These are phyloP conservation scores for Heliconius ismenius DNA, from an alignment of 2,888 invertebrate genomes.

Conservation along the genomic window DNA sequence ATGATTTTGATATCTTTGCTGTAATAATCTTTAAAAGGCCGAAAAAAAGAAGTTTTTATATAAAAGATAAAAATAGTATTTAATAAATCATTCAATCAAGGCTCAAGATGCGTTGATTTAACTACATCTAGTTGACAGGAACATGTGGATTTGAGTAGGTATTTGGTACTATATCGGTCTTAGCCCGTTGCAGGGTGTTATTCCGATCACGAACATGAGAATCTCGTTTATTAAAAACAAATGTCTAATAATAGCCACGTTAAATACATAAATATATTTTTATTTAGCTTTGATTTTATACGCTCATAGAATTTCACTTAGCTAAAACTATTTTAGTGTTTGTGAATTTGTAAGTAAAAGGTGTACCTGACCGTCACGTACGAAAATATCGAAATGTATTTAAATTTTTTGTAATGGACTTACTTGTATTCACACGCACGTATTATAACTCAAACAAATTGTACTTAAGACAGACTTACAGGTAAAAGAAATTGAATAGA, in stretches of 20 bases:
- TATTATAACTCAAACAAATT: neutral
- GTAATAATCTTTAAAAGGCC: neutral
- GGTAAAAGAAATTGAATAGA: neutral
- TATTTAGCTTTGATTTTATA: neutral
- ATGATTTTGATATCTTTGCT: neutral
- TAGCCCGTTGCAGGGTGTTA: constrained; percentile 61
- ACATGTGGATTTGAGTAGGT: constrained; percentile 58
- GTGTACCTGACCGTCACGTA: neutral
- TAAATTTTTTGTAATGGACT: neutral
- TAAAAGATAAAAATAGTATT: neutral
- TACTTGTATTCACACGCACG: neutral
- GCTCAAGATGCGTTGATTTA: constrained; percentile 53
- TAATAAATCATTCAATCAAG: constrained; percentile 43
- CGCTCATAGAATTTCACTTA: neutral
- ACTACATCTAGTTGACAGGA: constrained; percentile 37
- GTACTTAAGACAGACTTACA: neutral
- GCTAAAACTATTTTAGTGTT: neutral
- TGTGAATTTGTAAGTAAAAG: neutral
- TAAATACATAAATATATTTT: neutral
- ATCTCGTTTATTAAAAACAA: constrained; percentile 54
- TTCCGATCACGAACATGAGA: constrained; percentile 64
- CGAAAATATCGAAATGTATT: neutral
- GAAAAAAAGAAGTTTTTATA: neutral
- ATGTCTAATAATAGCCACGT: constrained; percentile 35
- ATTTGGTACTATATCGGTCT: constrained; percentile 58